These are phyloP conservation scores for Trichopria drosophilae DNA, from an alignment of 2,888 invertebrate genomes.

Conservation along the genomic window DNA sequence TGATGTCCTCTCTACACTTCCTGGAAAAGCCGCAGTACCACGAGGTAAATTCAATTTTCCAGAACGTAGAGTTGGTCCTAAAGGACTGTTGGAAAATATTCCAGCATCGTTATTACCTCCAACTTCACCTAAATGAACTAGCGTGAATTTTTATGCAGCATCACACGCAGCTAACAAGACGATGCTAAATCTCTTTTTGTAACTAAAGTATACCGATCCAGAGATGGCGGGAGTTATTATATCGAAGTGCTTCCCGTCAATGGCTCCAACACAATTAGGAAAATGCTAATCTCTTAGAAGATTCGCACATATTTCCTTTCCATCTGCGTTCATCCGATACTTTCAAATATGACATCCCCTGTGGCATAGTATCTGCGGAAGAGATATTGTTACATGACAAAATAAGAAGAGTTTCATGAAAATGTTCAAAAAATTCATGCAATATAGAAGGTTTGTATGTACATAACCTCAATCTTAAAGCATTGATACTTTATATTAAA, in stretches of 20 bases:
- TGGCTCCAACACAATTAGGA: slow-evolving; percentile 4
- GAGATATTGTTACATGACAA: no score
- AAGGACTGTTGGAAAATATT: slow-evolving; percentile 5
- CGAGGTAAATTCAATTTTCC: not conserved
- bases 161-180: slow-evolving; percentile 13
- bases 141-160: slow-evolving; percentile 13
- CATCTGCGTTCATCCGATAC: not conserved
- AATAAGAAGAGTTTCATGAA: no score
- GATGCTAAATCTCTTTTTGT: slow-evolving; percentile 16
- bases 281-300: slow-evolving; percentile 3
- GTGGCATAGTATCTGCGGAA: not conserved
- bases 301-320: not conserved
- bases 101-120: slow-evolving; percentile 11
- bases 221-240: slow-evolving; percentile 6
- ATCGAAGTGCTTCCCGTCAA: slow-evolving; percentile 11
- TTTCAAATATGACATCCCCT: not conserved
- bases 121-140: slow-evolving; percentile 11
- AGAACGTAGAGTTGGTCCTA: not conserved
- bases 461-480: no score
- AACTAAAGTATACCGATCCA: slow-evolving; percentile 5
- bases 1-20: not conserved
- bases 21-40: not conserved
- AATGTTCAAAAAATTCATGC: no score
- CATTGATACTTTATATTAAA: no score
- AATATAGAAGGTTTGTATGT: no score